These are phyloP conservation scores for Bellardia bayeri DNA, from an alignment of 2,888 invertebrate species.

Conservation along the genomic window DNA sequence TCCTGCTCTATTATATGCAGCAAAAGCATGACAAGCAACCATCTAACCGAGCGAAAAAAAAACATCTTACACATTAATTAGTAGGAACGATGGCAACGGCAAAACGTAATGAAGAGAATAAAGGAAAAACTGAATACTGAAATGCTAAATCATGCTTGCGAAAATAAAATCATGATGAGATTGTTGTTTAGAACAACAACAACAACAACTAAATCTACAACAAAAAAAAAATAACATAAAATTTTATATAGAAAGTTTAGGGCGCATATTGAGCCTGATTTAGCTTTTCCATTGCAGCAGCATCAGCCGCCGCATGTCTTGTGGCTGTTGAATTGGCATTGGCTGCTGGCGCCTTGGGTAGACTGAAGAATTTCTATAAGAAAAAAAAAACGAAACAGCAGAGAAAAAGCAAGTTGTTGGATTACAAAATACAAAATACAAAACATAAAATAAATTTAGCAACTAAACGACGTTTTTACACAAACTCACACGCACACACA, in stretches of 20 bases:
- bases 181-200: constrained; percentile 64
- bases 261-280: constrained; percentile 77
- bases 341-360: constrained; percentile 80
- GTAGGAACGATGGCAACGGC: constrained; percentile 31
- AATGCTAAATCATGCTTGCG: constrained; percentile 64
- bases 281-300: constrained; percentile 75
- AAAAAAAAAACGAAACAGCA: constrained; percentile 33
- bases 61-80: constrained; percentile 63
- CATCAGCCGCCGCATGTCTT: constrained; percentile 48
- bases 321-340: constrained; percentile 58
- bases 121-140: constrained; percentile 46
- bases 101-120: constrained; percentile 5
- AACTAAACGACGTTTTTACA: constrained; percentile 65
- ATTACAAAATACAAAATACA: constrained; percentile 28
- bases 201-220: constrained; percentile 44
- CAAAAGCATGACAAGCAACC: constrained; percentile 40
- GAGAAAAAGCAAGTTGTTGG: constrained; percentile 31
- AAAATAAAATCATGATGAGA: constrained; percentile 58
- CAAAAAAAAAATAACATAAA: constrained; percentile 22
- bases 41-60: constrained; percentile 33
- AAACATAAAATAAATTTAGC: constrained; percentile 68
- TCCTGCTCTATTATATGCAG: constrained; percentile 42
- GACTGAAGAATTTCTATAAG: constrained; percentile 83
- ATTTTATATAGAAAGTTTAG: constrained; percentile 63
- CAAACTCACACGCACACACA: constrained; percentile 11